Evolutionary conservation across 2,888 invertebrate species (phyloP).

Genomic region (Fissipunctia ypsillon): DNA sequence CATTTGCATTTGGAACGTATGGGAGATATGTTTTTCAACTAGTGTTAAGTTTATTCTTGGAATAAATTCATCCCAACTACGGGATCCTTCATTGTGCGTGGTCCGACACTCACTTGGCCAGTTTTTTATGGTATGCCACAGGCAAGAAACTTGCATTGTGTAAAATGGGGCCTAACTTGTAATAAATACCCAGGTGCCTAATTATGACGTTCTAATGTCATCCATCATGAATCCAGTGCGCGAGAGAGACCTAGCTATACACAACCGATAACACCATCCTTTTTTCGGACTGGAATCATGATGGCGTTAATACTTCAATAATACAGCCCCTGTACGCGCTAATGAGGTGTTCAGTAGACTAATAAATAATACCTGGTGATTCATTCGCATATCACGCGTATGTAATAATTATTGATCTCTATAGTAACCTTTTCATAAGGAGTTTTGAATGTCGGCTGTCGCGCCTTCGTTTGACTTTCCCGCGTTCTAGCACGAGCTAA

Average conservation of each 20-base stretch:
- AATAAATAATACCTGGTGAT: not conserved
- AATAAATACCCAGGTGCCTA: not conserved
- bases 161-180: not conserved
- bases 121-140: not conserved
- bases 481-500: not conserved
- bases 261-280: no score
- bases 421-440: conserved; percentile 16
- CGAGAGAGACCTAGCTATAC: no score
- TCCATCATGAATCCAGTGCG: no score
- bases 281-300: no score
- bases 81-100: not conserved
- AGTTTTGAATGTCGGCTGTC: conserved; percentile 35
- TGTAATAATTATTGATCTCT: conserved; percentile 29
- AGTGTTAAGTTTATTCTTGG: not conserved
- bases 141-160: no score
- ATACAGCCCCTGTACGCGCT: no score
- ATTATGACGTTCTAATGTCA: no score
- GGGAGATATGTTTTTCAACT: not conserved
- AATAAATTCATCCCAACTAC: not conserved
- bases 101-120: not conserved
- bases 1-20: not conserved
- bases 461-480: conserved; percentile 24
- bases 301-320: no score
- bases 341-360: conserved; percentile 2
- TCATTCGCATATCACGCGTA: not conserved